Conservation (phyloP, 1,140 invertebrate species). For the Globodera ellingtonae region DNA sequence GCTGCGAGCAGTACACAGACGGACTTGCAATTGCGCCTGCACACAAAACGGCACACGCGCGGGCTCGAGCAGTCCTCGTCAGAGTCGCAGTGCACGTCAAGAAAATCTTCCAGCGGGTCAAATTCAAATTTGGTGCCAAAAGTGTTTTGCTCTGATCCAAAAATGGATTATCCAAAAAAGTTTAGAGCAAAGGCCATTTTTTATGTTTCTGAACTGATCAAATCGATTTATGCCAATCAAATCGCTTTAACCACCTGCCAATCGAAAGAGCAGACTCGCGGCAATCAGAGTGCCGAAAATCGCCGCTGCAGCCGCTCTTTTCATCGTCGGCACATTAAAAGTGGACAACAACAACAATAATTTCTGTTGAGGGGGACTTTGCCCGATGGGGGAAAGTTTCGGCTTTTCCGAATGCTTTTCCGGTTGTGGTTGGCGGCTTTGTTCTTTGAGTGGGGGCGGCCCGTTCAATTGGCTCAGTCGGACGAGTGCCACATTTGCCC, state of each 20-base stretch:
- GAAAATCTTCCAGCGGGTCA: not conserved
- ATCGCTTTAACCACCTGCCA: not conserved
- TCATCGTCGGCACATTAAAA: not conserved
- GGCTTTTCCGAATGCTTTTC: too few species aligned
- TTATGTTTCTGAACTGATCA: too few species aligned
- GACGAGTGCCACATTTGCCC: not conserved
- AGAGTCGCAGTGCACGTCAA: constrained; percentile 14
- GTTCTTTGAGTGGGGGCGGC: not conserved
- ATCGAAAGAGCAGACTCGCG: not conserved
- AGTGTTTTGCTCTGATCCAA: too few species aligned
- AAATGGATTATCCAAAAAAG: too few species aligned
- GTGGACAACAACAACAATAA: not conserved
- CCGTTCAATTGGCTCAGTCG: not conserved
- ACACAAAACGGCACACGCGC: constrained; percentile 24
- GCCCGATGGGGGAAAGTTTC: too few species aligned
- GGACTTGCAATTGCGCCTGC: constrained; percentile 31
- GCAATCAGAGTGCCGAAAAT: not conserved
- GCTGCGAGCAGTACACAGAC: not conserved
- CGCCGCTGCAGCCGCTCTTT: not conserved
- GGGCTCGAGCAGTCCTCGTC: constrained; percentile 25
- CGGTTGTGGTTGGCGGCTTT: not conserved
- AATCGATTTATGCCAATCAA: too few species aligned
- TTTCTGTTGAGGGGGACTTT: not conserved
- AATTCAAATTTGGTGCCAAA: too few species aligned
- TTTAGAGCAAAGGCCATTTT: too few species aligned